Evolutionary conservation across 2,888 invertebrate genomes (phyloP).

Genomic region (Leptinotarsa peninsularis): DNA sequence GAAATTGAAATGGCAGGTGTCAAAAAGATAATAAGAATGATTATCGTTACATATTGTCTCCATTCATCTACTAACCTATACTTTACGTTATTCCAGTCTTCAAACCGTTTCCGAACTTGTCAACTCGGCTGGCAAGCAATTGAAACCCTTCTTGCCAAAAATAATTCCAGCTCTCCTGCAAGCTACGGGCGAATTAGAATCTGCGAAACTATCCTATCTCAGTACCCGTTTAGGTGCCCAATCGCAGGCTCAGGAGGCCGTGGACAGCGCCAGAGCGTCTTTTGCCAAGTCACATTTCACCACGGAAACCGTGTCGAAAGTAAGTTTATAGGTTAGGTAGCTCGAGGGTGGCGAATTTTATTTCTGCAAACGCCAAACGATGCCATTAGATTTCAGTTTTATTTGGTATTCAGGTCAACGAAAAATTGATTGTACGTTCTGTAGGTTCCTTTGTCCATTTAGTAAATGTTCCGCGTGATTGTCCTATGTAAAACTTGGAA

Average conservation of each 20-base stretch:
- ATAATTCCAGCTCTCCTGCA: slow-evolving; percentile 87
- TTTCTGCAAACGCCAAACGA: not conserved
- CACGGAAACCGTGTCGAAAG: slow-evolving; percentile 87
- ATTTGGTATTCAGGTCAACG: no score
- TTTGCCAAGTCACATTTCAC: slow-evolving; percentile 88
- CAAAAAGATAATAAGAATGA: no score
- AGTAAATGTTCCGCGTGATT: not conserved
- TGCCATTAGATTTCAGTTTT: not conserved
- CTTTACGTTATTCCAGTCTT: slow-evolving; percentile 69
- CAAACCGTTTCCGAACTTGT: slow-evolving; percentile 89
- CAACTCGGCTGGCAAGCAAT: slow-evolving; percentile 79
- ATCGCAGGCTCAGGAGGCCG: slow-evolving; percentile 77
- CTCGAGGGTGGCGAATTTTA: not conserved
- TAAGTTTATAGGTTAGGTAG: slow-evolving; percentile 56
- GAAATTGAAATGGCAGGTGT: no score
- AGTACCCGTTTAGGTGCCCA: slow-evolving; percentile 78
- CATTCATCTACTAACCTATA: no score
- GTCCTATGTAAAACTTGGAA: not conserved
- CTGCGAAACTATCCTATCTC: slow-evolving; percentile 81
- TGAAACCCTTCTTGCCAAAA: slow-evolving; percentile 84
- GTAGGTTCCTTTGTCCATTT: no score
- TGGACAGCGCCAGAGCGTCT: slow-evolving; percentile 84
- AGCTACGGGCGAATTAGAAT: slow-evolving; percentile 89
- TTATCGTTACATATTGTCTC: no score
- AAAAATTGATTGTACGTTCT: no score